These are phyloP conservation scores for Microctonus aethiopoides DNA, from an alignment of 2,888 invertebrate species.

Conservation along the genomic window DNA sequence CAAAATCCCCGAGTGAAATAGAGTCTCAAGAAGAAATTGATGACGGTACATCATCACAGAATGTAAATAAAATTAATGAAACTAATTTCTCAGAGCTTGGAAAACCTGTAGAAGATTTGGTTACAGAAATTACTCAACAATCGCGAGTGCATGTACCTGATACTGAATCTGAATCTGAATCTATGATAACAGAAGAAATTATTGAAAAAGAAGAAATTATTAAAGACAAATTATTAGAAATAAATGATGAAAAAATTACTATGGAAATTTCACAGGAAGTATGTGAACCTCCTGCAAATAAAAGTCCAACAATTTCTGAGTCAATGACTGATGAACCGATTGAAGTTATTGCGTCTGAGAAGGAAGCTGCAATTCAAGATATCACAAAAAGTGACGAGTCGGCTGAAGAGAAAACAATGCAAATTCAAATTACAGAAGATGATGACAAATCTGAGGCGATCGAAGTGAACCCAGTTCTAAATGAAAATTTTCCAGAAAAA, in stretches of 20 bases:
- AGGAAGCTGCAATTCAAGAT: background rate
- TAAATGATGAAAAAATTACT: background rate
- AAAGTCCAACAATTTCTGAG: background rate
- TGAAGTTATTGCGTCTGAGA: background rate
- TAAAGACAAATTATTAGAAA: background rate
- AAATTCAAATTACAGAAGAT: background rate
- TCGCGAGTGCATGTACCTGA: background rate
- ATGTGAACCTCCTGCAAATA: background rate
- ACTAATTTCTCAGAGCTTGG: conserved; percentile 11
- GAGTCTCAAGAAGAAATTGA: conserved; percentile 5
- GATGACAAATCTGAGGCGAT: background rate
- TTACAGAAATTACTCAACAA: conserved; percentile 2
- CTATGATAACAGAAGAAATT: background rate
- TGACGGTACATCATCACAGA: background rate
- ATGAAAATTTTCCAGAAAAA: background rate
- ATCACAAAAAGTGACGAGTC: conserved; percentile 20
- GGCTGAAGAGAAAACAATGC: conserved; percentile 31
- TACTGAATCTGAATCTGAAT: background rate
- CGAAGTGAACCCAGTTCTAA: background rate
- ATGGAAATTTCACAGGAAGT: background rate
- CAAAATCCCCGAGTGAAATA: conserved; percentile 20
- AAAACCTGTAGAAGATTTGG: conserved; percentile 14
- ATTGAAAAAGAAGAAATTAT: background rate
- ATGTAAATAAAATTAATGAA: conserved; percentile 22
- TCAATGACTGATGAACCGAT: background rate